A percentile compares a stretch with the other conserved stretches of the same genome.
Conservation (phyloP, 2,113 vertebrate species). For the Crocuta crocuta region DNA sequence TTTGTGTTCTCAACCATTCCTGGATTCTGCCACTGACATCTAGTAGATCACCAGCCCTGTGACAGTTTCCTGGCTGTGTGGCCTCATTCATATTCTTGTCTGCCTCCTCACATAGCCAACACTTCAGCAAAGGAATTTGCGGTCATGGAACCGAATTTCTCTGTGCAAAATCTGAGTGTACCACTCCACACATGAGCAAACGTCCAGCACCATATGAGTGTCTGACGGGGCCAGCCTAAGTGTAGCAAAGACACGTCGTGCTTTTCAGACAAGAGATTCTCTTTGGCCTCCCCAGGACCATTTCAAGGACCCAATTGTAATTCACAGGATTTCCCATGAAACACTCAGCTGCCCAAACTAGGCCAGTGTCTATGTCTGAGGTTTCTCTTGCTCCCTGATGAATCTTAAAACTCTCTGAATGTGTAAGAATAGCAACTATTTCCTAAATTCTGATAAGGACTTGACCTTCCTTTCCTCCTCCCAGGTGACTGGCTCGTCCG, state of each 20-base stretch:
- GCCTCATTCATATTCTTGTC: background rate
- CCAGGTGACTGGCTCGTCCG: background rate
- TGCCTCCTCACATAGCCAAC: background rate
- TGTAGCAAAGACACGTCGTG: accelerated
- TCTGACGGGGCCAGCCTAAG: background rate
- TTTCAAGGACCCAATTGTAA: background rate
- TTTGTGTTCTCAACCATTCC: background rate
- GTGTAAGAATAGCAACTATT: background rate
- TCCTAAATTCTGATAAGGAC: background rate
- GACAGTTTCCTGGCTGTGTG: slow-evolving; percentile 13
- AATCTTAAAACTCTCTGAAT: background rate
- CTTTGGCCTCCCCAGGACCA: background rate
- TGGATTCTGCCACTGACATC: background rate
- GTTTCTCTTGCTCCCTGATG: background rate
- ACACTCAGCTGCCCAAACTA: background rate
- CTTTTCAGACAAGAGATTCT: background rate
- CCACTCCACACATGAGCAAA: accelerated
- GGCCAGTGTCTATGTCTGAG: background rate
- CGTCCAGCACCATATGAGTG: accelerated
- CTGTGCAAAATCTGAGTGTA: background rate
- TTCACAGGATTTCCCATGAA: background rate
- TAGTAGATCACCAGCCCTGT: background rate
- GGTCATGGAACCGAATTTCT: background rate
- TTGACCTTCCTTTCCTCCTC: background rate
- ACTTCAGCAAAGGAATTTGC: background rate